Percentiles rank a stretch among this genome's conserved stretches.
Conservation (phyloP, 2,888 invertebrate genomes). For the Ptilodon capucinus region DNA sequence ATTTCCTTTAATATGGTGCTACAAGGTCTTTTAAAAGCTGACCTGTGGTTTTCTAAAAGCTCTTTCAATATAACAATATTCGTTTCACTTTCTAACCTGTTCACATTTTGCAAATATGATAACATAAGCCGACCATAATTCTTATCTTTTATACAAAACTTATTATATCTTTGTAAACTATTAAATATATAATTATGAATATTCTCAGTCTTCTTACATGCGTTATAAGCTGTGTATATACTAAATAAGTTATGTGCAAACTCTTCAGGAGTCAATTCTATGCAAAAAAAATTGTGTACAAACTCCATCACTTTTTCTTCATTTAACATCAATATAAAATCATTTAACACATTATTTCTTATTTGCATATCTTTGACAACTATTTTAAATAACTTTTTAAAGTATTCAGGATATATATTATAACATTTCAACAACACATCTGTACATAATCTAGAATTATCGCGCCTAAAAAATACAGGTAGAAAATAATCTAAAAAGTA, state of each 20-base stretch:
- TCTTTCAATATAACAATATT: conserved; percentile 33
- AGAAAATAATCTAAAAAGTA: conserved; percentile 43
- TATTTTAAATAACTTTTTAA: conserved; percentile 37
- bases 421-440: conserved; percentile 50
- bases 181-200: conserved; percentile 46
- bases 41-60: conserved; percentile 49
- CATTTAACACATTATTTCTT: conserved; percentile 44
- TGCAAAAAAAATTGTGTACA: conserved; percentile 32
- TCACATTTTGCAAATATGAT: conserved; percentile 48
- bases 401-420: conserved; percentile 32
- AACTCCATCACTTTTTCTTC: conserved; percentile 30
- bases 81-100: conserved; percentile 12
- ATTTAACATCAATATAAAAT: conserved; percentile 44
- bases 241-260: conserved; percentile 50
- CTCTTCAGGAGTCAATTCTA: conserved; percentile 38
- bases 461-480: conserved; percentile 41
- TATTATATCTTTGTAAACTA: conserved; percentile 31
- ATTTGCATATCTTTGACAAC: conserved; percentile 46
- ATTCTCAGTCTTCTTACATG: conserved; percentile 40
- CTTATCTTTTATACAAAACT: conserved; percentile 41
- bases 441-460: conserved; percentile 42
- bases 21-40: conserved; percentile 61
- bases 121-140: conserved; percentile 57
- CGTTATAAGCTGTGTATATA: conserved; percentile 53
- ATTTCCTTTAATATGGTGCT: conserved; percentile 44